These are phyloP conservation scores for Regulus satrapa DNA, from an alignment of 2,113 vertebrate species.

Conservation along the genomic window DNA sequence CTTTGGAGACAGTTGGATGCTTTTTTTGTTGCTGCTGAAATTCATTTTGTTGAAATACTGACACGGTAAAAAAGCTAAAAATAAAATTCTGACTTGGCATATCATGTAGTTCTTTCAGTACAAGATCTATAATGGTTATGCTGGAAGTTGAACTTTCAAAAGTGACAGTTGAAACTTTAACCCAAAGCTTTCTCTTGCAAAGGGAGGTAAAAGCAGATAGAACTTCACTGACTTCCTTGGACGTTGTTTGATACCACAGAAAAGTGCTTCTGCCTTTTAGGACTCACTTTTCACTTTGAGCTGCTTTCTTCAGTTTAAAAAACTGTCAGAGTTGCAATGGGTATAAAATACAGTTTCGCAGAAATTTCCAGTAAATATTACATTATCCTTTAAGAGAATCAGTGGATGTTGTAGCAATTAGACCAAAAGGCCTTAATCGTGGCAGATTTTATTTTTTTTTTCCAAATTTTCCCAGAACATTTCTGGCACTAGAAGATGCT, in stretches of 20 bases:
- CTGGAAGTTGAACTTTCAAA: neutral
- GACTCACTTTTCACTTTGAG: neutral
- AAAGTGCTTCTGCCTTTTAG: neutral
- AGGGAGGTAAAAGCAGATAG: neutral
- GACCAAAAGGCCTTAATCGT: neutral
- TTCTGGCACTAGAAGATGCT: neutral
- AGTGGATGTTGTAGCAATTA: neutral
- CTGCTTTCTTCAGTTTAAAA: neutral
- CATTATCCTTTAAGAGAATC: neutral
- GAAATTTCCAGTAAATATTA: neutral
- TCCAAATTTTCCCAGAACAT: neutral
- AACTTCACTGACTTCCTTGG: neutral
- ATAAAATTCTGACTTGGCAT: neutral
- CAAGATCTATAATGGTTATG: neutral
- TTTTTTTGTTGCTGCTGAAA: constrained; percentile 12
- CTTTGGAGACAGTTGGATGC: constrained; percentile 44
- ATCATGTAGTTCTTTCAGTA: neutral
- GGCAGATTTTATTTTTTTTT: neutral
- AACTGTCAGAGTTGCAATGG: neutral
- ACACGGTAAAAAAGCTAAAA: neutral
- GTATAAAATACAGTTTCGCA: neutral
- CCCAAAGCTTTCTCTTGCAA: neutral
- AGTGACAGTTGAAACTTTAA: neutral
- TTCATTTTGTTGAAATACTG: constrained; percentile 9
- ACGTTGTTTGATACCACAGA: neutral